Conservation (phyloP, 2,797 vertebrate species). For the Malurus splendens region DNA sequence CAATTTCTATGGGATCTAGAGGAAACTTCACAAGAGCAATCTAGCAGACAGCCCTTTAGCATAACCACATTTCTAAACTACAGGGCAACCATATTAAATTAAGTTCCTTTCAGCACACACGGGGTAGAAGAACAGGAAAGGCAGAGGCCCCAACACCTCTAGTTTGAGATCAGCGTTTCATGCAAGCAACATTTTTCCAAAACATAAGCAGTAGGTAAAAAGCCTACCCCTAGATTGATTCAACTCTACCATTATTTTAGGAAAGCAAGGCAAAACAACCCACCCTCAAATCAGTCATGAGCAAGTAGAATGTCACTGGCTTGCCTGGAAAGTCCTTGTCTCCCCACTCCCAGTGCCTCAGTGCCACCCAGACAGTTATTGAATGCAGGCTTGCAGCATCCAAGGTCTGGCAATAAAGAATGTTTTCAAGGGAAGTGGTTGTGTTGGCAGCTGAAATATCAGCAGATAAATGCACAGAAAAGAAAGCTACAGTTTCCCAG, state of each 20-base stretch:
- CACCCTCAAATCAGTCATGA: rapidly evolving
- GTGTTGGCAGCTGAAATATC: not conserved
- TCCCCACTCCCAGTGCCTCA: not conserved
- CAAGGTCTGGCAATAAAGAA: not conserved
- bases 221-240: not conserved
- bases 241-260: not conserved
- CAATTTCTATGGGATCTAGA: not conserved
- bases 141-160: not conserved
- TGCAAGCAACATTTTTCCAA: not conserved
- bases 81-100: not conserved
- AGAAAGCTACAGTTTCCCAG: not conserved
- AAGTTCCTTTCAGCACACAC: not conserved
- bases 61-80: not conserved
- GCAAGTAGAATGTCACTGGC: not conserved
- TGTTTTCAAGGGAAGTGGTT: not conserved
- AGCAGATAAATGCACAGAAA: not conserved
- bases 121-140: conserved; percentile 34
- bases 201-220: not conserved
- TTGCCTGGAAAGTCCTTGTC: not conserved
- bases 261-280: not conserved
- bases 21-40: not conserved
- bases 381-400: rapidly evolving
- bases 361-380: not conserved
- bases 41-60: not conserved
- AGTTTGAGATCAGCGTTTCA: not conserved